Evolutionary conservation across 2,888 invertebrate genomes (phyloP).

Genomic region (Hyppa rectilinea): DNA sequence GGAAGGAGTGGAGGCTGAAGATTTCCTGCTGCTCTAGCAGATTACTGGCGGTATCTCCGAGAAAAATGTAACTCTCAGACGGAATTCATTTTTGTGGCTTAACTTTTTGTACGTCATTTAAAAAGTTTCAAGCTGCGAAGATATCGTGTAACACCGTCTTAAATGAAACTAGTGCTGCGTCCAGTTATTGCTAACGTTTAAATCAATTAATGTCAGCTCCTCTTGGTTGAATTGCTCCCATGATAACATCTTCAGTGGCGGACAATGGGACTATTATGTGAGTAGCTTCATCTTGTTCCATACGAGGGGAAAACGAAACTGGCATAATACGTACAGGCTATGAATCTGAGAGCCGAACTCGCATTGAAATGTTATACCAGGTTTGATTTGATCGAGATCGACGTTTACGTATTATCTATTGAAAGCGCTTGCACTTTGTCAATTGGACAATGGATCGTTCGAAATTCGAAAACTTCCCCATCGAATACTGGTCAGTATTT

Average conservation of each 20-base stretch:
- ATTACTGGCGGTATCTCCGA: slow-evolving; percentile 84
- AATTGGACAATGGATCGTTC: slow-evolving; percentile 67
- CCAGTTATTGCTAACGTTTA: slow-evolving; percentile 62
- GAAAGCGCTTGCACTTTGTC: slow-evolving; percentile 75
- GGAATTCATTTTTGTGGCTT: slow-evolving; percentile 80
- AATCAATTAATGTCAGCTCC: slow-evolving; percentile 77
- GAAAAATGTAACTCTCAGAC: slow-evolving; percentile 81
- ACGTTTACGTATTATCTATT: slow-evolving; percentile 73
- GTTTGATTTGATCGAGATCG: slow-evolving; percentile 77
- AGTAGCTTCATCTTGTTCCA: slow-evolving; percentile 78
- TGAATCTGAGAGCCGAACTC: slow-evolving; percentile 76
- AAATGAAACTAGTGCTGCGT: slow-evolving; percentile 44
- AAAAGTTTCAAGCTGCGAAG: slow-evolving; percentile 66
- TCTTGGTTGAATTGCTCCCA: slow-evolving; percentile 74
- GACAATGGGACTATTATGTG: slow-evolving; percentile 84
- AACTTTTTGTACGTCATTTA: slow-evolving; percentile 76
- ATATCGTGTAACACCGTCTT: slow-evolving; percentile 58
- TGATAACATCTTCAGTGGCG: slow-evolving; percentile 80
- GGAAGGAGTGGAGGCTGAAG: slow-evolving; percentile 87
- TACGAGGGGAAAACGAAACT: slow-evolving; percentile 74
- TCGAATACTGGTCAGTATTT: slow-evolving; percentile 45
- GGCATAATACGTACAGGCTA: slow-evolving; percentile 76
- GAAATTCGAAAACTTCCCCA: slow-evolving; percentile 60
- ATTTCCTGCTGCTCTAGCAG: slow-evolving; percentile 87
- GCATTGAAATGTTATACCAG: slow-evolving; percentile 81